A percentile compares a stretch with the other conserved stretches of the same genome.
Conservation (phyloP, 1,140 invertebrate species). For the Parasteatoda tepidariorum region DNA sequence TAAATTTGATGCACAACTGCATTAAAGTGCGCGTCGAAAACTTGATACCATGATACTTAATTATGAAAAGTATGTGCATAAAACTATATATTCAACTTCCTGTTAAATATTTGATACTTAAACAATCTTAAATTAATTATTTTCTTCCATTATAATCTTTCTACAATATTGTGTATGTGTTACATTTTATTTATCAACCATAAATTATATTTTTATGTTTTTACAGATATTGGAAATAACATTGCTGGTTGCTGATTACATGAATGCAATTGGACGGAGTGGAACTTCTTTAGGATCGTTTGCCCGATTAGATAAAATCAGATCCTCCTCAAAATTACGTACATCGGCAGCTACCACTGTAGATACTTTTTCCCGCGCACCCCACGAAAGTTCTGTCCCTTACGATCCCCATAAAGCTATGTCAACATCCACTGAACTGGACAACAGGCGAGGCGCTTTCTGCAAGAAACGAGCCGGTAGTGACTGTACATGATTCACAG, state of each 20-base stretch:
- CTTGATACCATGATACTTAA: no score
- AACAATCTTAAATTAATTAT: no score
- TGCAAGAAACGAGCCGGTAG: conserved; percentile 49
- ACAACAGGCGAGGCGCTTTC: conserved; percentile 29
- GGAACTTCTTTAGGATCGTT: background rate
- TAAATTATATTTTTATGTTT: background rate
- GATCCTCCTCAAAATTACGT: conserved; percentile 11
- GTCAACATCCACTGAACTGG: conserved; percentile 33
- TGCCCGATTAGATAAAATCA: conserved; percentile 27
- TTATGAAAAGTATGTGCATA: no score
- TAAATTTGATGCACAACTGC: no score
- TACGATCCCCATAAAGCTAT: conserved; percentile 34
- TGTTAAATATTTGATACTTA: no score
- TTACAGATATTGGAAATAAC: conserved; percentile 84
- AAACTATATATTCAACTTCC: no score
- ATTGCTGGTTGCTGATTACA: conserved; percentile 93
- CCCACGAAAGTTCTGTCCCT: background rate
- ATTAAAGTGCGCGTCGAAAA: no score
- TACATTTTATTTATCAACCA: no score
- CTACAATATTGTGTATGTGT: no score
- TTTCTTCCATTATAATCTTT: no score
- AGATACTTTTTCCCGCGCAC: background rate
- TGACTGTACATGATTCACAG: conserved; percentile 45
- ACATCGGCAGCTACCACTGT: background rate
- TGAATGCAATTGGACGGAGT: conserved; percentile 69